Evolutionary conservation across 1,140 invertebrate species (phyloP).

Genomic region (Trichonephila clavata): DNA sequence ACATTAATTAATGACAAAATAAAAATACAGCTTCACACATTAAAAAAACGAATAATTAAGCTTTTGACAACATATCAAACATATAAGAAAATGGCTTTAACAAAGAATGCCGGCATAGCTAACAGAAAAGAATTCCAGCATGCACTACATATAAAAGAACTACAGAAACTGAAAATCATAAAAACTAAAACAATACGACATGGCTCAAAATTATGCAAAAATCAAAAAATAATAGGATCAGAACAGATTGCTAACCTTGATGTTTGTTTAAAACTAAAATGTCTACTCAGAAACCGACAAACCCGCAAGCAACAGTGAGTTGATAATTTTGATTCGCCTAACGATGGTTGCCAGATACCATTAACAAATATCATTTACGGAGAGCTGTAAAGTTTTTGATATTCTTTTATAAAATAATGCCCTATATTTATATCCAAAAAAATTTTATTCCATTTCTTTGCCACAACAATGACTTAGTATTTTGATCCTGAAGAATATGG

Average conservation of each 20-base stretch:
- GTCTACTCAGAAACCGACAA: not conserved
- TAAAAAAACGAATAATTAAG: too few relatives aligned
- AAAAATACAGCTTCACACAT: too few relatives aligned
- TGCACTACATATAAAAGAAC: not conserved
- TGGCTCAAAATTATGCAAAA: not conserved
- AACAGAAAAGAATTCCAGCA: not conserved
- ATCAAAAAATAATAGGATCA: not conserved
- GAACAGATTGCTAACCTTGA: not conserved
- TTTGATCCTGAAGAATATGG: too few relatives aligned
- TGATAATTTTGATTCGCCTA: not conserved
- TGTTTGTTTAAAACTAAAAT: not conserved
- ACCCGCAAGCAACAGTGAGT: not conserved
- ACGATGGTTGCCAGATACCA: not conserved
- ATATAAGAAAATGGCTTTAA: slow-evolving; percentile 7
- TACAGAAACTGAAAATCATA: not conserved
- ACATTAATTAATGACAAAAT: not conserved
- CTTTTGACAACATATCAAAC: too few relatives aligned
- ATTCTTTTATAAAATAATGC: too few relatives aligned
- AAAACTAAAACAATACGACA: not conserved
- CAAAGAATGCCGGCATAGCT: not conserved
- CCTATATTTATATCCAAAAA: too few relatives aligned
- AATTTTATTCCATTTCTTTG: too few relatives aligned
- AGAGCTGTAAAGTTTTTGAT: too few relatives aligned
- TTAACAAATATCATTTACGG: too few relatives aligned
- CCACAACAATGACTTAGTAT: too few relatives aligned